A percentile compares a stretch with the other conserved stretches of the same genome.
phyloP scores from a whole-genome alignment of 1,140 invertebrate species.

The Sycophaga agraensis region DNA sequence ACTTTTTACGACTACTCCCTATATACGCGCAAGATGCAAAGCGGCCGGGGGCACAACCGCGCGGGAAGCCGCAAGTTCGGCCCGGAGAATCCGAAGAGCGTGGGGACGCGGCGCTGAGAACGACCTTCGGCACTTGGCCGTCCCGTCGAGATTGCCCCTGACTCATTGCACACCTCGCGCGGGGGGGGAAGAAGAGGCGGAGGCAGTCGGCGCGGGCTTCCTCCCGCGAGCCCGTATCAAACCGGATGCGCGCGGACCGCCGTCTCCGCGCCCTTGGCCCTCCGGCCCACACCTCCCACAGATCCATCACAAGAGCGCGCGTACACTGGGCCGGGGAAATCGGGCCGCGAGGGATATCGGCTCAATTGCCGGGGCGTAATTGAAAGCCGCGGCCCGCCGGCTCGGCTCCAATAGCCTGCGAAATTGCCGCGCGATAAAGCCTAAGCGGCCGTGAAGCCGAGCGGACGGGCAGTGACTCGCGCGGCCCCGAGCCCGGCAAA shows the following conservation, averaged over 20 bases:
- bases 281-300: background rate
- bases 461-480: no score
- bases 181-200: background rate
- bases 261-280: no score
- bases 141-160: no score
- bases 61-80: no score
- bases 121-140: no score
- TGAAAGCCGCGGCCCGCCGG: slow-evolving; percentile 4
- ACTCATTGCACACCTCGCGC: no score
- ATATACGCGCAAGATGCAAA: no score
- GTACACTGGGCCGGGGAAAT: no score
- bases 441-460: slow-evolving; percentile 28
- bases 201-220: background rate
- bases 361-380: background rate
- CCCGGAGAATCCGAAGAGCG: background rate
- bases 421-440: slow-evolving; percentile 32
- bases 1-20: no score
- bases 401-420: slow-evolving; percentile 15
- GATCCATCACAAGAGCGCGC: no score
- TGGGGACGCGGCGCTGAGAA: background rate
- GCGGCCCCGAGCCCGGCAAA: background rate
- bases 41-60: no score
- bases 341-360: no score
- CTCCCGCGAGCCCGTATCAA: background rate
- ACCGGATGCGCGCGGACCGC: background rate